Conservation (phyloP, 2,113 vertebrate genomes). For the Prunella fulvescens region DNA sequence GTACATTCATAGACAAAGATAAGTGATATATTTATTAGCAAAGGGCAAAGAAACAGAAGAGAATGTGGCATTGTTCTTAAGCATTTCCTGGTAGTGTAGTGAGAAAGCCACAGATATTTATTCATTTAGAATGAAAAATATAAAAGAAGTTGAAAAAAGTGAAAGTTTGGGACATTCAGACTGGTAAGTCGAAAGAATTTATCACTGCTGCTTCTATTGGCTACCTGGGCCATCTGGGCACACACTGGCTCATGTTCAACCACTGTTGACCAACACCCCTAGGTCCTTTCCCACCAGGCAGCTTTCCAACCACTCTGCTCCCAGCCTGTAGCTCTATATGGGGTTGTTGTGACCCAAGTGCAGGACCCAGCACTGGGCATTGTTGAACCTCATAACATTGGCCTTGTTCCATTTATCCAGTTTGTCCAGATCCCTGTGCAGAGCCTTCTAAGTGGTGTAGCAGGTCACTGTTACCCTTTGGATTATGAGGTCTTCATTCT, state of each 20-base stretch:
- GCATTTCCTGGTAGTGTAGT: not conserved
- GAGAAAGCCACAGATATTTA: not conserved
- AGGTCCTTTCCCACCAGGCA: not conserved
- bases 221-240: not conserved
- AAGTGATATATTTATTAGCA: not conserved
- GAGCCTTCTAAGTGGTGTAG: not conserved
- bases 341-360: not conserved
- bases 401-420: not conserved
- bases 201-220: not conserved
- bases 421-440: not conserved
- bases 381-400: not conserved
- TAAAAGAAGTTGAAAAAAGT: not conserved
- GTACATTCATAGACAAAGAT: not conserved
- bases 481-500: not conserved
- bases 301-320: not conserved
- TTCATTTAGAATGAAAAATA: not conserved
- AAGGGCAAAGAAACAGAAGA: not conserved
- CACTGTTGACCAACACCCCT: accelerated
- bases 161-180: not conserved
- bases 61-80: not conserved
- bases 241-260: not conserved
- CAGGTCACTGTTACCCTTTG: not conserved
- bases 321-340: accelerated
- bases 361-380: accelerated
- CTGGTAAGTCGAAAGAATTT: not conserved